Percentiles rank a stretch among this genome's conserved stretches.
Evolutionary conservation across 2,888 invertebrate genomes (phyloP).

Genomic region (Mimumesa dahlbomi): DNA sequence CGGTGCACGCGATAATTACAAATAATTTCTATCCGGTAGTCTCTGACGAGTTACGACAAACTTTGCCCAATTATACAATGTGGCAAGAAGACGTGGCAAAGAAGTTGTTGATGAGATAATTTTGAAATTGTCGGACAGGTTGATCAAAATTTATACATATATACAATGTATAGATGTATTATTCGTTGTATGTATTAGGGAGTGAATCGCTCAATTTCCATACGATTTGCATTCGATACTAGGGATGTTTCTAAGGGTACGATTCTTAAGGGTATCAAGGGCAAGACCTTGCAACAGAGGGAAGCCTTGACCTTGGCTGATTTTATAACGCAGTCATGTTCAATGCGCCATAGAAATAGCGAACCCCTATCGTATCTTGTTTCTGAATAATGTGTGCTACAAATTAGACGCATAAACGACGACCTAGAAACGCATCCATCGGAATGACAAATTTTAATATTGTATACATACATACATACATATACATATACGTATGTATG

Average conservation of each 20-base stretch:
- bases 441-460: neutral
- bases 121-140: too few relatives aligned
- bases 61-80: too few relatives aligned
- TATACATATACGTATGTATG: too few relatives aligned
- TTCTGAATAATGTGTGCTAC: neutral
- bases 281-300: constrained; percentile 22
- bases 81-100: too few relatives aligned
- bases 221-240: neutral
- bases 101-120: too few relatives aligned
- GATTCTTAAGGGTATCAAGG: constrained; percentile 17
- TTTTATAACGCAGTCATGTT: constrained; percentile 17
- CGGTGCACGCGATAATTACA: neutral
- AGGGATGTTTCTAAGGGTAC: neutral
- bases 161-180: too few relatives aligned
- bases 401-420: neutral
- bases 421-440: neutral
- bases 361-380: constrained; percentile 28
- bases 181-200: too few relatives aligned
- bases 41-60: too few relatives aligned
- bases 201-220: too few relatives aligned
- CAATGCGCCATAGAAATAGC: constrained; percentile 28
- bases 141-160: too few relatives aligned
- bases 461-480: neutral
- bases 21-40: too few relatives aligned
- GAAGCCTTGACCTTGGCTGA: constrained; percentile 42